Base-by-base conservation (phyloP, 2,888 invertebrate species). In the Oithona nana region DNA sequence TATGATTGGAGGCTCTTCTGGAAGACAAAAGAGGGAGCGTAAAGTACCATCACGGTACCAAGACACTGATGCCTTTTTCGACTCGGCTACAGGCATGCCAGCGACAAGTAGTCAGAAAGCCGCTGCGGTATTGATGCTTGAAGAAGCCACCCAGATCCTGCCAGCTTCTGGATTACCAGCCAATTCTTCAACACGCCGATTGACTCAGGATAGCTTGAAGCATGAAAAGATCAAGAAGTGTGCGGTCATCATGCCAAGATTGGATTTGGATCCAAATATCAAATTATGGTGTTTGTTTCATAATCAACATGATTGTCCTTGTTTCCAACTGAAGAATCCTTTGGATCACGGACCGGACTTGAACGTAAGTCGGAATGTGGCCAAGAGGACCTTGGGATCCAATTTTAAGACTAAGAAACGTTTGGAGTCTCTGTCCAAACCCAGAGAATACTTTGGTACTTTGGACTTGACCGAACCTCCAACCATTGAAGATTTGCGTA, bases 1-100 rank as follows among this genome's bases (percentile, higher is more conserved):
- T 20, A 24, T 61, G n/a, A 26, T 61, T 28, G 59, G 59, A n/a
- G 28, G 59, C 20, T 11, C 39, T 39, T n/a, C 57, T 1, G 50
- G 60, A 8, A 28, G 60, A 49, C 22, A 22, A 24, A 60, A 60
- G 50, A 48, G 60, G 28, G 50, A 60, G 22, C 60, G 60, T 6
- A 60, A 60, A 24, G 28, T 60, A 22, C 60, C 60, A 16, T 28
- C 49, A 4, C 20, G 60, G 11, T 60, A 60, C 50, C 60, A 60
- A 28, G 51, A 60, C 28, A 28, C 49, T 20, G 51, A 48, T 16
- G 29, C 30, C 28, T 8, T 57, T 16, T 26, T 57, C n/a, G 57
- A 57, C 28, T 29, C 28, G 20, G 57, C 54, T 22, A 26, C 54
- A 26, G 39, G 39, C 6, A 11, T 39, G 39, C 6, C 54, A 3